Evolutionary conservation across 2,888 invertebrate species (phyloP).

Genomic region (Sylvicola cinctus): DNA sequence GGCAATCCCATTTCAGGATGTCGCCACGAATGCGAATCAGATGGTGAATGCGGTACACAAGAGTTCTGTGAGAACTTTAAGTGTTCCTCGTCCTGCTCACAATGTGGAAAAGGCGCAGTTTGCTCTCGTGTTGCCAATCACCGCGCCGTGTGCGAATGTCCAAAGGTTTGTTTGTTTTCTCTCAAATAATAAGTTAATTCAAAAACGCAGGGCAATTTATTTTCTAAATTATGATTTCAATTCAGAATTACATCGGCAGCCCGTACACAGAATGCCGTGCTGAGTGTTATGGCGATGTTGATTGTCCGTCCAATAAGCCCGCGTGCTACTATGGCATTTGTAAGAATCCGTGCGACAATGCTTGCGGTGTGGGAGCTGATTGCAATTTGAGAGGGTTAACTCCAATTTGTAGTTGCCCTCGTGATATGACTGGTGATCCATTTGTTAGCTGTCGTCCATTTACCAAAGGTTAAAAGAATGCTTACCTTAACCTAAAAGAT

Average conservation of each 20-base stretch:
- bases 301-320: constrained; percentile 57
- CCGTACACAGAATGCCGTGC: constrained; percentile 55
- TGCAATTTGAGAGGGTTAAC: constrained; percentile 59
- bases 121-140: constrained; percentile 57
- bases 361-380: constrained; percentile 60
- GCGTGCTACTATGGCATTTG: constrained; percentile 68
- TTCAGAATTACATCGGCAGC: constrained; percentile 51
- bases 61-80: constrained; percentile 54
- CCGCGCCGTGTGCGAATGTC: constrained; percentile 57
- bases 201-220: too few relatives aligned
- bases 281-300: constrained; percentile 58
- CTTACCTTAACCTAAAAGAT: neutral
- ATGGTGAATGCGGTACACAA: constrained; percentile 47
- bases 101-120: constrained; percentile 59
- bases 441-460: constrained; percentile 64
- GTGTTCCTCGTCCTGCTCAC: constrained; percentile 54
- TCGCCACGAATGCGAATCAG: constrained; percentile 62
- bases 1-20: constrained; percentile 50
- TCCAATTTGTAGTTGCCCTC: constrained; percentile 70
- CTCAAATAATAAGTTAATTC: neutral
- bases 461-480: constrained; percentile 40
- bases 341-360: constrained; percentile 61
- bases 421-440: constrained; percentile 73
- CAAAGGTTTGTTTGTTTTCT: constrained; percentile 22
- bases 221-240: too few relatives aligned